Base-by-base conservation (phyloP, 2,888 invertebrate genomes). In the Autographa pulchrina region DNA sequence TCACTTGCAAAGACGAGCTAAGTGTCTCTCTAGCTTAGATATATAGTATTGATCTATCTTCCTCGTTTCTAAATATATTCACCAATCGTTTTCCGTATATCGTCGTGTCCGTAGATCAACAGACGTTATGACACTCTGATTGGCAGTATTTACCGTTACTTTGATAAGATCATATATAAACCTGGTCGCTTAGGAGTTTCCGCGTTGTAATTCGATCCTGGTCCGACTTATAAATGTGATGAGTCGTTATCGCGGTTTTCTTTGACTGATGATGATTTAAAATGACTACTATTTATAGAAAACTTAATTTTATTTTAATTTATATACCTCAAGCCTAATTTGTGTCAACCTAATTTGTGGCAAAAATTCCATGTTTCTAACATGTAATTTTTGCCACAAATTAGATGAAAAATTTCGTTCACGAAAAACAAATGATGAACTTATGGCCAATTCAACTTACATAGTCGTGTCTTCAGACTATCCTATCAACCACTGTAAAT, bases 61-160 rank as follows among this genome's bases (percentile, higher is more conserved):
- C 52, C 52, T 18, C 18, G 20, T 20, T 20, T 54, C 7, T 54
- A 18, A 54, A 54, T 20, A 54, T 13, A 56, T 56, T 56, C 54
- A 48, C 48, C 25, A 13, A 56, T 20, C 54, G n/a, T 56, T 56
- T 25, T 14, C 25, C 54, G 54, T 54, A 54, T 54, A 54, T 20
- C 54, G 54, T 20, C 54, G 54, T 48, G 48, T 48, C 48, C 16
- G 20, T 54, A 20, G 20, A 56, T 56, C 54, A 56, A 25, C 20
- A 56, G 54, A 25, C 20, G 25, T 56, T 56, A 56, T 56, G 54
- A 56, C 54, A 56, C 25, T 1, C 35, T 74, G 48, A 80, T 70
- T 70, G 75, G 60, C 75, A 62, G 58, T 60, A 66, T 77, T 35
- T 75, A 75, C 80, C 76, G 43, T 43, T 48, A 38, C 16, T 62